These are phyloP conservation scores for Torymus auratus DNA, from an alignment of 2,888 invertebrate species.

Conservation along the genomic window DNA sequence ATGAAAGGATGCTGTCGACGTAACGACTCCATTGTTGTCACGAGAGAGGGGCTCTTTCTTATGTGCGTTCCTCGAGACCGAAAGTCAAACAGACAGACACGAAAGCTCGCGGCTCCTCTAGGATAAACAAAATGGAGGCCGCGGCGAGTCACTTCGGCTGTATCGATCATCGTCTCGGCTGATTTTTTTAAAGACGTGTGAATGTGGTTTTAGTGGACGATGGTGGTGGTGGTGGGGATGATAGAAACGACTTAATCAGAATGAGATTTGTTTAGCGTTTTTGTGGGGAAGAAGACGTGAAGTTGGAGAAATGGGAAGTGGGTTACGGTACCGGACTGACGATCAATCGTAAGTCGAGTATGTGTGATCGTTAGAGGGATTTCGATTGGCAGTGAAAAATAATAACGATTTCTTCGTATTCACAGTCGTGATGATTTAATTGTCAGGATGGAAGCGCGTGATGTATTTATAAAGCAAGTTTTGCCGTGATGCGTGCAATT, in stretches of 20 bases:
- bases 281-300: neutral
- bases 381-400: no score
- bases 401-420: no score
- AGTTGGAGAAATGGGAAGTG: slow-evolving; percentile 1
- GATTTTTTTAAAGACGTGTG: slow-evolving; percentile 7
- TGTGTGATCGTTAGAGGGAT: no score
- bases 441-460: no score
- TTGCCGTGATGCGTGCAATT: no score
- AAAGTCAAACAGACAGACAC: slow-evolving; percentile 5
- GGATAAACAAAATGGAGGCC: slow-evolving; percentile 39
- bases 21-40: slow-evolving; percentile 61
- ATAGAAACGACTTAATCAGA: slow-evolving; percentile 44
- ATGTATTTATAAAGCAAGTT: no score
- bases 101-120: neutral
- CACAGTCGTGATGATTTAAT: no score
- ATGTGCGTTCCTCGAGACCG: neutral
- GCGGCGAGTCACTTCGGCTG: slow-evolving; percentile 30
- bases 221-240: no score
- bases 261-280: slow-evolving; percentile 1
- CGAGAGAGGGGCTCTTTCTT: slow-evolving; percentile 1
- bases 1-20: slow-evolving; percentile 62
- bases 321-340: neutral
- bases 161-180: slow-evolving; percentile 48
- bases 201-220: neutral
- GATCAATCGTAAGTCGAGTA: no score